Percentiles rank a stretch among this genome's conserved stretches.
These are phyloP conservation scores for Nannoperca australis DNA, from an alignment of 2,797 vertebrate species.

Conservation along the genomic window DNA sequence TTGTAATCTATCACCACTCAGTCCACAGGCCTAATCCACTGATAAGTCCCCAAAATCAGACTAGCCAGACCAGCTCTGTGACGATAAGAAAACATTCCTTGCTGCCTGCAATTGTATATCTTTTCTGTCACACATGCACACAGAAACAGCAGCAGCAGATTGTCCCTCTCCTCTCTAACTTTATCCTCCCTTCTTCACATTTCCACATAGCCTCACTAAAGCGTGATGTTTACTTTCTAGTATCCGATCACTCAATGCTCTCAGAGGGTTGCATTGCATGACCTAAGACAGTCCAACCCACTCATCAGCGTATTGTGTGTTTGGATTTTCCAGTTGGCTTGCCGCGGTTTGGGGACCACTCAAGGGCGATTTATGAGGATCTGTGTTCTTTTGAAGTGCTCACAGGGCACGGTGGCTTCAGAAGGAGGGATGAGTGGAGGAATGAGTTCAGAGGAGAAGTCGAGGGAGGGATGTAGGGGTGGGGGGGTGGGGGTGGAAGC, in stretches of 20 bases:
- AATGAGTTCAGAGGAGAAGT: conserved; percentile 58
- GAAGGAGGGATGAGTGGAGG: conserved; percentile 55
- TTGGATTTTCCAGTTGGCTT: conserved; percentile 70
- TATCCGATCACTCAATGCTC: conserved; percentile 52
- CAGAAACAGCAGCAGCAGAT: conserved; percentile 17
- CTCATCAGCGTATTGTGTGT: conserved; percentile 73
- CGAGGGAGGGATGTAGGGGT: not conserved
- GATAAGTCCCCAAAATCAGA: conserved; percentile 75
- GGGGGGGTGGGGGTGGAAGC: conserved; percentile 8
- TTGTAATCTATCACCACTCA: conserved; percentile 69
- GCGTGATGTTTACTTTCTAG: conserved; percentile 63
- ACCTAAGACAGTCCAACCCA: conserved; percentile 53
- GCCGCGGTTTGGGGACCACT: conserved; percentile 41
- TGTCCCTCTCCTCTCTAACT: conserved; percentile 6
- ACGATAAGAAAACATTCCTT: conserved; percentile 78
- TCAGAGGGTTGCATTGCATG: conserved; percentile 39
- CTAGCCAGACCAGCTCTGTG: conserved; percentile 63
- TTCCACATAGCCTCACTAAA: conserved; percentile 31
- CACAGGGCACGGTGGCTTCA: conserved; percentile 34
- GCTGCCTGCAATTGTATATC: conserved; percentile 40
- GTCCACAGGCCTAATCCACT: conserved; percentile 52
- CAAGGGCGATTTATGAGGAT: conserved; percentile 58
- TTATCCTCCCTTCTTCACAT: conserved; percentile 20
- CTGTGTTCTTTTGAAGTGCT: conserved; percentile 64
- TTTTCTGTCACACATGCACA: conserved; percentile 1